phyloP scores from a whole-genome alignment of 2,888 invertebrate species.

The Callosobruchus maculatus region DNA sequence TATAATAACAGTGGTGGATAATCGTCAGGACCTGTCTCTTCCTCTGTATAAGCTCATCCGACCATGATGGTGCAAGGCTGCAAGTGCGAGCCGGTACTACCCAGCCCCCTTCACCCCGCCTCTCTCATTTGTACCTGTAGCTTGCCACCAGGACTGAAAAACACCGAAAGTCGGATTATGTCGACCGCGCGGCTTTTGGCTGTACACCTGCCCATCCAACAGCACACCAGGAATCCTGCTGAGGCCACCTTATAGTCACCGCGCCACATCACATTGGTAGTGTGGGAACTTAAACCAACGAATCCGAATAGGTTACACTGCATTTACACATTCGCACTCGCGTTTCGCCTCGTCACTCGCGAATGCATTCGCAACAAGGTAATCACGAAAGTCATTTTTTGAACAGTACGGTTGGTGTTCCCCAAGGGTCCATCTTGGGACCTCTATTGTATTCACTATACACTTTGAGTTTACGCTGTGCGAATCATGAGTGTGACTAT shows the following conservation, averaged over 20 bases:
- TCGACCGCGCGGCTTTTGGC: conserved; percentile 10
- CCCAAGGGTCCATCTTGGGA: too few relatives aligned
- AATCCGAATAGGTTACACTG: too few relatives aligned
- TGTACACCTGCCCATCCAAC: conserved; percentile 20
- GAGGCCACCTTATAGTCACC: not conserved
- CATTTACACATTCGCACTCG: too few relatives aligned
- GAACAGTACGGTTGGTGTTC: too few relatives aligned
- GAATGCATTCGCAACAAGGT: too few relatives aligned
- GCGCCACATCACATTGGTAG: not conserved
- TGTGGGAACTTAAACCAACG: too few relatives aligned
- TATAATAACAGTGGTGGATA: not conserved
- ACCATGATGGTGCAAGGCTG: not conserved
- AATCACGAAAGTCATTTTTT: too few relatives aligned
- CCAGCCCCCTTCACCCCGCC: not conserved
- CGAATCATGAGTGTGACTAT: too few relatives aligned
- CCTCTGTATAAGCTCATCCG: not conserved
- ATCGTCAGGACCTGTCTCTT: not conserved
- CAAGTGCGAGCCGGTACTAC: not conserved
- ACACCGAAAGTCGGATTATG: conserved; percentile 12
- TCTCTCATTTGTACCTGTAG: not conserved
- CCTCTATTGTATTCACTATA: too few relatives aligned
- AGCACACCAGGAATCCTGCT: not conserved
- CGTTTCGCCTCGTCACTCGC: too few relatives aligned
- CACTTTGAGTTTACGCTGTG: too few relatives aligned
- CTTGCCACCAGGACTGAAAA: not conserved